These are phyloP conservation scores for Orchestia grillus DNA, from an alignment of 1,140 invertebrate species.

Conservation along the genomic window DNA sequence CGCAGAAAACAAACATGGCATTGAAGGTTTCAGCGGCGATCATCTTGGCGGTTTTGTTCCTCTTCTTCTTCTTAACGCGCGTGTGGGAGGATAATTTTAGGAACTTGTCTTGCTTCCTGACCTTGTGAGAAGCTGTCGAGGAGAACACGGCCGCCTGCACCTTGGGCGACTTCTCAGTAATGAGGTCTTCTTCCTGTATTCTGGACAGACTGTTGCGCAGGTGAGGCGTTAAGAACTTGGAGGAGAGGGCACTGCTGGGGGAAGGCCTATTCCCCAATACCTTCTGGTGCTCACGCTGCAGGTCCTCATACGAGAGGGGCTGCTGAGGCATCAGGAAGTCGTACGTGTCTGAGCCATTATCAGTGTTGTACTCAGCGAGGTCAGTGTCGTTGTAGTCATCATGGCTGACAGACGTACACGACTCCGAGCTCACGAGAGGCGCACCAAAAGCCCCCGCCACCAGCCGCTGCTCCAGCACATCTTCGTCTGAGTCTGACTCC, in stretches of 20 bases:
- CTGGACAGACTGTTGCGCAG: constrained; percentile 32
- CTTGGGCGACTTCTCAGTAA: not conserved
- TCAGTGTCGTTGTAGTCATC: constrained; percentile 62
- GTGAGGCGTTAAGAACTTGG: not conserved
- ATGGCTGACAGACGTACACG: constrained; percentile 62
- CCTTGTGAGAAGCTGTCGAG: not conserved
- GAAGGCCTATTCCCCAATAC: not conserved
- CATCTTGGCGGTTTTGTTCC: constrained; percentile 63
- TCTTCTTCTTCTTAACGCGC: constrained; percentile 36
- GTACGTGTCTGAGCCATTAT: constrained; percentile 59
- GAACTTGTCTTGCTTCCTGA: constrained; percentile 10
- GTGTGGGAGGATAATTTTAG: not conserved
- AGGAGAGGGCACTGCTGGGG: not conserved
- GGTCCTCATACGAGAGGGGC: not conserved
- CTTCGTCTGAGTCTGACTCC: constrained; percentile 66
- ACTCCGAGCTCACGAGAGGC: constrained; percentile 67
- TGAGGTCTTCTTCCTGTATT: constrained; percentile 44
- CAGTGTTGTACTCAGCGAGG: constrained; percentile 64
- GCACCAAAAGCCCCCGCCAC: constrained; percentile 63
- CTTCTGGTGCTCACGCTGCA: constrained; percentile 8
- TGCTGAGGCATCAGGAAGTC: constrained; percentile 60
- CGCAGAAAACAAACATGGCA: constrained; percentile 67
- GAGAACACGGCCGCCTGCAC: not conserved
- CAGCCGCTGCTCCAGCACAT: constrained; percentile 62
- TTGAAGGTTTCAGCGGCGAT: constrained; percentile 65